Percentiles rank a stretch among this genome's conserved stretches.
phyloP scores from a whole-genome alignment of 92 coral and sea anemone species.

The Bergia puertoricense region DNA sequence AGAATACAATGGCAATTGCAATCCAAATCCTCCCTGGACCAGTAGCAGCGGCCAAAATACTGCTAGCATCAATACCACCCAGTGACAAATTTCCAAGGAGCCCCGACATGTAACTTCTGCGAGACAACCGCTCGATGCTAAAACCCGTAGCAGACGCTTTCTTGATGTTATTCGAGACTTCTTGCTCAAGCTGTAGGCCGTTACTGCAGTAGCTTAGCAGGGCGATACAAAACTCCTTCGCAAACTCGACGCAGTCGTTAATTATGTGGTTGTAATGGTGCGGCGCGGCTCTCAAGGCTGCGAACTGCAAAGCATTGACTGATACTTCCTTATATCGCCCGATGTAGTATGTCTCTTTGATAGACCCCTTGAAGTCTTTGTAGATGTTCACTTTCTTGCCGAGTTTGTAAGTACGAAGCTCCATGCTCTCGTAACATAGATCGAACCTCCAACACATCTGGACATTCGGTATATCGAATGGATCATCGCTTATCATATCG shows the following conservation, averaged over 20 bases:
- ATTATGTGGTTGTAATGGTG: constrained; percentile 79
- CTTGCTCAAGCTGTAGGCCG: constrained; percentile 66
- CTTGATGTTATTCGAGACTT: constrained; percentile 68
- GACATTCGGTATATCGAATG: constrained; percentile 69
- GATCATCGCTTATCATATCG: constrained; percentile 62
- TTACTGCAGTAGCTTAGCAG: constrained; percentile 76
- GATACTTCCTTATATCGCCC: constrained; percentile 73
- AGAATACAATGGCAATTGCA: constrained; percentile 25
- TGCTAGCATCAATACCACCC: constrained; percentile 74
- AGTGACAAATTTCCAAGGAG: constrained; percentile 71
- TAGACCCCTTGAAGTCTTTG: constrained; percentile 56
- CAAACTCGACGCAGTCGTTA: constrained; percentile 90
- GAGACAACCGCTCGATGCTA: constrained; percentile 81
- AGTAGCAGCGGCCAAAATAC: constrained; percentile 52
- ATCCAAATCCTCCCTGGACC: constrained; percentile 9
- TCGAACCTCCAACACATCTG: constrained; percentile 71
- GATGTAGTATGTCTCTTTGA: constrained; percentile 68
- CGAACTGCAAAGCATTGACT: constrained; percentile 66
- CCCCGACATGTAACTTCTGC: constrained; percentile 69
- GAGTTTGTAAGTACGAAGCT: constrained; percentile 79
- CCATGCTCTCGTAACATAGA: constrained; percentile 63
- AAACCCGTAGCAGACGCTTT: constrained; percentile 91
- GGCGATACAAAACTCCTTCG: constrained; percentile 86
- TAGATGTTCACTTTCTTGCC: constrained; percentile 56
- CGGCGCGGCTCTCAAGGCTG: constrained; percentile 86